Conservation (phyloP, 2,888 invertebrate species). For the Cephus spinipes region DNA sequence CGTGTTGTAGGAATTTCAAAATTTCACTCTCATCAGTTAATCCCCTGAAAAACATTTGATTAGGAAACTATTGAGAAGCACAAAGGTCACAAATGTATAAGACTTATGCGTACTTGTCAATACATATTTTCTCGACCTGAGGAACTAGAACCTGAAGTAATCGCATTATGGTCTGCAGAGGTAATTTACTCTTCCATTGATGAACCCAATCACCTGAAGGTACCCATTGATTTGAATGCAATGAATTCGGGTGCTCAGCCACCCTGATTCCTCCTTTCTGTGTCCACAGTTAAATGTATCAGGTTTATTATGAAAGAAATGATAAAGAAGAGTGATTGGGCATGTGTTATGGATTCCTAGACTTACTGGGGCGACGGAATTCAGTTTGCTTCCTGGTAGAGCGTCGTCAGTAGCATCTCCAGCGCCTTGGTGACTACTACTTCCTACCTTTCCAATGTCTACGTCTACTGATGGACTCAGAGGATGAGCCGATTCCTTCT, state of each 20-base stretch:
- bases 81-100: background rate
- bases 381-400: constrained; percentile 38
- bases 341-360: constrained; percentile 13
- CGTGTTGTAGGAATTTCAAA: constrained; percentile 97
- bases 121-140: constrained; percentile 99
- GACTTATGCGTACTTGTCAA: constrained; percentile 68
- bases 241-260: constrained; percentile 59
- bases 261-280: constrained; percentile 76
- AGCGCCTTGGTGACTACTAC: constrained; percentile 34
- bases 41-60: constrained; percentile 73
- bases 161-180: constrained; percentile 99
- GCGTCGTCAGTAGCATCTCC: constrained; percentile 25
- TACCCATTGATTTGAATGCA: constrained; percentile 75
- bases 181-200: constrained; percentile 96
- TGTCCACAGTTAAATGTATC: constrained; percentile 25
- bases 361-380: constrained; percentile 61
- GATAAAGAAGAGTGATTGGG: constrained; percentile 9
- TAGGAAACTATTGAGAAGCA: background rate
- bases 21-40: constrained; percentile 99
- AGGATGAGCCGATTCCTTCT: constrained; percentile 92
- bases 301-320: background rate
- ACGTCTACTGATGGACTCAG: constrained; percentile 56
- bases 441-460: constrained; percentile 40
- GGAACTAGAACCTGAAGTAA: constrained; percentile 98
- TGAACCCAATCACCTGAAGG: constrained; percentile 96